A percentile compares a stretch with the other conserved stretches of the same genome.
These are phyloP conservation scores for Drosophila ezoana DNA, from an alignment of 2,888 invertebrate genomes.

Conservation along the genomic window DNA sequence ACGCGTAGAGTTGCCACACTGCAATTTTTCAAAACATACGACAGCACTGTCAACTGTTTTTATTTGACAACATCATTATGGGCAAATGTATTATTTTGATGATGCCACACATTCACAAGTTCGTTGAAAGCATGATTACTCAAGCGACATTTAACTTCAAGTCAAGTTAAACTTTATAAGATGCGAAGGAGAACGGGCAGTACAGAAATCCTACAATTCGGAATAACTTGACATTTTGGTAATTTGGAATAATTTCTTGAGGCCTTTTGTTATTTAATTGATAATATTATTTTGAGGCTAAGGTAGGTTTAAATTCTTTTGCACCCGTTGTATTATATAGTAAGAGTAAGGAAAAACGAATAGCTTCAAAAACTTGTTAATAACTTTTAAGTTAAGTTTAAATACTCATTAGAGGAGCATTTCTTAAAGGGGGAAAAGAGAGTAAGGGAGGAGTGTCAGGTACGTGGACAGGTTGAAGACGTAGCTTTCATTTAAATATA, in stretches of 20 bases:
- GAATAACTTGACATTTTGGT: not conserved
- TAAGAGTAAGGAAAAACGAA: slow-evolving; percentile 12
- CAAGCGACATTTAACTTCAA: not conserved
- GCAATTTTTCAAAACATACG: not conserved
- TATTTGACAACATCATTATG: too few species aligned
- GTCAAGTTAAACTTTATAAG: not conserved
- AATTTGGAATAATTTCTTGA: slow-evolving; percentile 5
- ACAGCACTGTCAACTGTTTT: not conserved
- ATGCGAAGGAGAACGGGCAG: not conserved
- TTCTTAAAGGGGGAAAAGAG: slow-evolving; percentile 1
- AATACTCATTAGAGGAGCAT: not conserved
- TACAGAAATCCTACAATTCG: slow-evolving; percentile 6
- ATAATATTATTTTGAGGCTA: slow-evolving; percentile 34
- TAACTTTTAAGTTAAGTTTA: not conserved
- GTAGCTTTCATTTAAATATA: slow-evolving; percentile 56
- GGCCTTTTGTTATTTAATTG: slow-evolving; percentile 48
- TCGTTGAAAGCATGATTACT: not conserved
- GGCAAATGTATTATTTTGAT: not conserved
- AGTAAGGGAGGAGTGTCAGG: slow-evolving; percentile 54
- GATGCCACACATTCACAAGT: not conserved
- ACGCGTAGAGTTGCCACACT: not conserved
- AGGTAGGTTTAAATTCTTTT: slow-evolving; percentile 65
- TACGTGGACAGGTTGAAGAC: slow-evolving; percentile 74
- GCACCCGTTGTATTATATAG: slow-evolving; percentile 61
- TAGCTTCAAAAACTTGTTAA: not conserved